Base-by-base conservation (phyloP, 2,888 invertebrate genomes). In the Galeruca laticollis region DNA sequence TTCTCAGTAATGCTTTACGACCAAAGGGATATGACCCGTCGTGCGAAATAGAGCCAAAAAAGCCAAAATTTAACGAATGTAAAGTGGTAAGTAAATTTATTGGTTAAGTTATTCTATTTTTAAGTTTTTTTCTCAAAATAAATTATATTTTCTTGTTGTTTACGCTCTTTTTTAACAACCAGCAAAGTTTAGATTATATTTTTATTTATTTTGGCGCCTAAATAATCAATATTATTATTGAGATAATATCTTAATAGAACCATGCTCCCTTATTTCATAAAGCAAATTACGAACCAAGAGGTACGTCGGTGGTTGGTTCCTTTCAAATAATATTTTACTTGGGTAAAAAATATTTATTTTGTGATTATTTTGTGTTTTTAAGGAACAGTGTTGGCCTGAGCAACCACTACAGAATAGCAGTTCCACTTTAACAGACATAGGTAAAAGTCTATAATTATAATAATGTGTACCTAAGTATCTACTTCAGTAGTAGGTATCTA, bases 21-120 rank as follows among this genome's bases (percentile, higher is more conserved):
- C n/a, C n/a, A n/a, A n/a, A n/a, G n/a, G n/a, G n/a, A n/a, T n/a
- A 37, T 11, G 37, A 37, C 11, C 9, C 2, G 11, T 37, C 37
- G 8, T 11, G n/a, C 35, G 21, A 54, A 5, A 54, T 26, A 54
- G 20, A 54, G 26, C 54, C 21, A 11, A 54, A 54, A 35, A 35
- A 11, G 33, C 35, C n/a, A 11, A 37, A 37, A 37, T 11, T 37
- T 35, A 33, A 51, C 13, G 33, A 57, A 33, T 57, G 35, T 13
- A 35, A 57, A 3, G 15, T 20, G 35, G 57, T 57, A 57, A 57
- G 57, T 57, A 13, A 57, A 57, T 57, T 57, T 57, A 5, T 57
- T 33, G 57, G 57, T 33, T 57, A 57, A n/a, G n/a, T n/a, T n/a
- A n/a, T n/a, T n/a, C n/a, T n/a, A n/a, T n/a, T n/a, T n/a, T n/a